phyloP scores from a whole-genome alignment of 2,888 invertebrate genomes.

The Nymphalis c-album region DNA sequence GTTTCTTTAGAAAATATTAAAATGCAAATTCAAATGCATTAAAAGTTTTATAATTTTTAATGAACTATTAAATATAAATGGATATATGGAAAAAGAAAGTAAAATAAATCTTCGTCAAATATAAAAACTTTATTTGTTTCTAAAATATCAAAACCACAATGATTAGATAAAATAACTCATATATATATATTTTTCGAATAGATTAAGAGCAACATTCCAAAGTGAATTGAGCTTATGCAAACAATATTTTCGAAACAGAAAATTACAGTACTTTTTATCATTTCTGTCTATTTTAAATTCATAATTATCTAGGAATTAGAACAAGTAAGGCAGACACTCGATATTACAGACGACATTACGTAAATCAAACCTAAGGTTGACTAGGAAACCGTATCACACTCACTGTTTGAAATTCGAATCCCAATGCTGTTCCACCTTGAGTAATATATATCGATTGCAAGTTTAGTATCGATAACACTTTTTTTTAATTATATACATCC shows the following conservation, averaged over 20 bases:
- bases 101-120: too few relatives aligned
- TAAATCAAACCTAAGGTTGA: constrained; percentile 36
- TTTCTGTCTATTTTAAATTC: constrained; percentile 18
- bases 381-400: constrained; percentile 26
- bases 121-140: too few relatives aligned
- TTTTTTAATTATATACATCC: constrained; percentile 1
- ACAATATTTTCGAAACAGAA: constrained; percentile 13
- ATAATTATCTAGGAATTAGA: constrained; percentile 29
- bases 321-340: constrained; percentile 26
- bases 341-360: constrained; percentile 34
- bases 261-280: constrained; percentile 14
- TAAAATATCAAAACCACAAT: too few relatives aligned
- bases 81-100: too few relatives aligned
- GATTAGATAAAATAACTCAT: too few relatives aligned
- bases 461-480: constrained; percentile 12
- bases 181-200: not conserved
- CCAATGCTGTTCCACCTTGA: constrained; percentile 27
- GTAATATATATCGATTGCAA: constrained; percentile 27
- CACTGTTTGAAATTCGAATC: constrained; percentile 31
- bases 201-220: constrained; percentile 4
- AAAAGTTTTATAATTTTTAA: too few relatives aligned
- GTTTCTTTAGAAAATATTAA: too few relatives aligned
- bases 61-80: too few relatives aligned
- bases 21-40: too few relatives aligned
- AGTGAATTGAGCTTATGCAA: constrained; percentile 4